Evolutionary conservation across 2,113 vertebrate genomes (phyloP).

Genomic region (Capricornis sumatraensis): DNA sequence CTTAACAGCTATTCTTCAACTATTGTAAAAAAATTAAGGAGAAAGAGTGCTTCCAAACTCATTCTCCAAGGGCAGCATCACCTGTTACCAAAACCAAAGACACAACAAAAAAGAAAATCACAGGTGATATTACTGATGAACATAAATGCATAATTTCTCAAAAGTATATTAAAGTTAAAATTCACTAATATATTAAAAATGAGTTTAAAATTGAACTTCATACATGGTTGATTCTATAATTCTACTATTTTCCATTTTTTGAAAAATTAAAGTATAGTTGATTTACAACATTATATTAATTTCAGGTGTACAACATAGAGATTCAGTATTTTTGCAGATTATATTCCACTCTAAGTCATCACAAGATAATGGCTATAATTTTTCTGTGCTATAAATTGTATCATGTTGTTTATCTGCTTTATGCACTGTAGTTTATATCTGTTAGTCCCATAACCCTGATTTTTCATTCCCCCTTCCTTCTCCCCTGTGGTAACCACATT

Average conservation of each 20-base stretch:
- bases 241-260: neutral
- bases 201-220: neutral
- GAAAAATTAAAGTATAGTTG: neutral
- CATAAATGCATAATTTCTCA: neutral
- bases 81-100: neutral
- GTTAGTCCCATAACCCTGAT: neutral
- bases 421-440: neutral
- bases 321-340: neutral
- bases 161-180: neutral
- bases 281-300: neutral
- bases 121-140: neutral
- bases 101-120: neutral
- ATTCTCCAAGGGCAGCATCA: neutral
- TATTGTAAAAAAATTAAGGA: neutral
- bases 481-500: neutral
- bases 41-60: neutral
- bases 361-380: neutral
- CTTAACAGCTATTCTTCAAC: neutral
- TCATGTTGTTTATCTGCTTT: neutral
- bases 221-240: neutral
- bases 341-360: neutral
- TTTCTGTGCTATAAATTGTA: neutral
- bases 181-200: neutral
- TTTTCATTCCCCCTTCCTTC: neutral
- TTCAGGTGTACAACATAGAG: neutral